Conservation (phyloP, 2,113 vertebrate genomes). For the Vulpes vulpes region DNA sequence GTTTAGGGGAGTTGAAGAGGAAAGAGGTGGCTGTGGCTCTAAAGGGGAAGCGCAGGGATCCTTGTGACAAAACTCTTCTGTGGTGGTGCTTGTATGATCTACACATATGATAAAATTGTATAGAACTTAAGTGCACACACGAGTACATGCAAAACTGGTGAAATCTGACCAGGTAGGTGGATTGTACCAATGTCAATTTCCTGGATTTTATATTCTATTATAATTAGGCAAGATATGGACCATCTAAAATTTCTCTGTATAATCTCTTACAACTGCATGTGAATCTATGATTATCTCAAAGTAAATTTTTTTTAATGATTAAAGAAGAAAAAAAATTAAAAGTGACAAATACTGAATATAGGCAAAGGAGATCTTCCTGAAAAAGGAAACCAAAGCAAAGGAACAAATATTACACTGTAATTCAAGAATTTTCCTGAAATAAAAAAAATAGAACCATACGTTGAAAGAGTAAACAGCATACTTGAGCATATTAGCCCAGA, state of each 20-base stretch:
- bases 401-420: not conserved
- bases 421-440: not conserved
- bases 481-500: not conserved
- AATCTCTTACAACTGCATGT: not conserved
- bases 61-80: not conserved
- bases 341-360: slow-evolving; percentile 36
- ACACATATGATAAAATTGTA: fast-evolving
- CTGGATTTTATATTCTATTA: not conserved
- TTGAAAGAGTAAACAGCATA: not conserved
- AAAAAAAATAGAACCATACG: not conserved
- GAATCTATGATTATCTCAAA: not conserved
- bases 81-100: not conserved
- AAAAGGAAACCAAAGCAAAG: slow-evolving; percentile 28
- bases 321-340: not conserved
- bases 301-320: not conserved
- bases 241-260: not conserved
- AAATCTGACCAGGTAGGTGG: not conserved
- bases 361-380: slow-evolving; percentile 1
- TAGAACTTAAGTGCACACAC: fast-evolving
- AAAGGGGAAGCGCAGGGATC: not conserved
- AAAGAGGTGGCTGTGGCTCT: not conserved
- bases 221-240: not conserved
- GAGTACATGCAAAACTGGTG: not conserved
- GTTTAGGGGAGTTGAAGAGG: not conserved
- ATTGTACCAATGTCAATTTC: not conserved